Evolutionary conservation across 2,113 vertebrate species (phyloP).

Genomic region (Neolamprologus devosi): DNA sequence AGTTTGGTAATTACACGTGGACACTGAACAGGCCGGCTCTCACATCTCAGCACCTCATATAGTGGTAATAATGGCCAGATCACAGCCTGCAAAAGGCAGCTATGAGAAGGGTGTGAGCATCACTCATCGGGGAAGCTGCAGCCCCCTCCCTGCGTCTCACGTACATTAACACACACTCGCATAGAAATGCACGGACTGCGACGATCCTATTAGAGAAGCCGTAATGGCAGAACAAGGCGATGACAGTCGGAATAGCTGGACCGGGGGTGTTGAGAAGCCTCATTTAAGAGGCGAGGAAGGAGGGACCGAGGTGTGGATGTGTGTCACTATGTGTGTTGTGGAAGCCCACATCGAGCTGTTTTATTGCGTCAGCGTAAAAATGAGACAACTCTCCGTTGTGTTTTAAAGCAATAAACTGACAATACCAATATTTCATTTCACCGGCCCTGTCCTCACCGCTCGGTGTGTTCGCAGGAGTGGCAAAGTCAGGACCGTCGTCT

Average conservation of each 20-base stretch:
- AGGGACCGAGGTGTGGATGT: conserved; percentile 14
- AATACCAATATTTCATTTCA: neutral
- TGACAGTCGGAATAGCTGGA: neutral
- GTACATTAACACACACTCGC: neutral
- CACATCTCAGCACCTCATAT: neutral
- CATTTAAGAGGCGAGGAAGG: neutral
- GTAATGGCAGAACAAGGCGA: conserved; percentile 13
- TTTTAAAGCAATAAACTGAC: conserved; percentile 18
- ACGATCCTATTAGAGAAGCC: conserved; percentile 37
- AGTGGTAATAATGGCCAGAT: conserved; percentile 23
- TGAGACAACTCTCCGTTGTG: neutral
- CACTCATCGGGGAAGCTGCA: neutral
- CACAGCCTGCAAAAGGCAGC: neutral
- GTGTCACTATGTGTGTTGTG: neutral
- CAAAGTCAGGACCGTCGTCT: neutral
- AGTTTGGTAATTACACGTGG: conserved; percentile 19
- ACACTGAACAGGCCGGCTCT: neutral
- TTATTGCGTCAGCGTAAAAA: conserved; percentile 17
- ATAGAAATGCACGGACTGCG: neutral
- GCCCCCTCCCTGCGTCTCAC: neutral
- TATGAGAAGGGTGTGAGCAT: conserved; percentile 20
- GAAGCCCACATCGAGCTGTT: neutral
- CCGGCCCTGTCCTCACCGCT: neutral
- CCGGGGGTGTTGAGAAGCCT: neutral
- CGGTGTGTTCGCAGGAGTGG: neutral